Percentiles rank a stretch among this genome's conserved stretches.
Conservation (phyloP, 2,113 vertebrate genomes). For the Odontophorus gujanensis region DNA sequence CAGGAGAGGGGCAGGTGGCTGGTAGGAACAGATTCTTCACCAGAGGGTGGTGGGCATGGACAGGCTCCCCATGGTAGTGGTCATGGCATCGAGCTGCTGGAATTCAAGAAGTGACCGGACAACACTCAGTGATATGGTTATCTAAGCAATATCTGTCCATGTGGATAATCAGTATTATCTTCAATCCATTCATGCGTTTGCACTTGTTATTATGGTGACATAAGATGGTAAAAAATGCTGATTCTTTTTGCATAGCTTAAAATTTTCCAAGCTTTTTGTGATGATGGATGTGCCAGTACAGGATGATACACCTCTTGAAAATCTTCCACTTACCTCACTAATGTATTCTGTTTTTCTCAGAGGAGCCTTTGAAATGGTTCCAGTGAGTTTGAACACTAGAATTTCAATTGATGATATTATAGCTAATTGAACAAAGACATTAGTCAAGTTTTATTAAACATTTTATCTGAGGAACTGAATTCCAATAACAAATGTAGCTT, state of each 20-base stretch:
- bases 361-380: constrained; percentile 20
- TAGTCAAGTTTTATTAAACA: constrained; percentile 12
- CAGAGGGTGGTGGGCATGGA: background rate
- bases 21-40: background rate
- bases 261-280: background rate
- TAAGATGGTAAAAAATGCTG: background rate
- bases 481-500: background rate
- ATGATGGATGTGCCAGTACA: background rate
- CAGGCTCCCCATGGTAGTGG: background rate
- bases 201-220: background rate
- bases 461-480: background rate
- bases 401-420: background rate
- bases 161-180: background rate
- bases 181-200: background rate
- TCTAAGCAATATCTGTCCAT: background rate
- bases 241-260: background rate
- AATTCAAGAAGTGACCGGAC: background rate
- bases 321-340: background rate
- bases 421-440: constrained; percentile 48
- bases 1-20: background rate
- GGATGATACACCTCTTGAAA: background rate
- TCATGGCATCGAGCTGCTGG: background rate
- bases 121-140: background rate
- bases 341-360: constrained; percentile 30
- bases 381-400: background rate